A percentile compares a stretch with the other conserved stretches of the same genome.
Conservation (phyloP, 2,888 invertebrate genomes). For the Scaeva pyrastri region DNA sequence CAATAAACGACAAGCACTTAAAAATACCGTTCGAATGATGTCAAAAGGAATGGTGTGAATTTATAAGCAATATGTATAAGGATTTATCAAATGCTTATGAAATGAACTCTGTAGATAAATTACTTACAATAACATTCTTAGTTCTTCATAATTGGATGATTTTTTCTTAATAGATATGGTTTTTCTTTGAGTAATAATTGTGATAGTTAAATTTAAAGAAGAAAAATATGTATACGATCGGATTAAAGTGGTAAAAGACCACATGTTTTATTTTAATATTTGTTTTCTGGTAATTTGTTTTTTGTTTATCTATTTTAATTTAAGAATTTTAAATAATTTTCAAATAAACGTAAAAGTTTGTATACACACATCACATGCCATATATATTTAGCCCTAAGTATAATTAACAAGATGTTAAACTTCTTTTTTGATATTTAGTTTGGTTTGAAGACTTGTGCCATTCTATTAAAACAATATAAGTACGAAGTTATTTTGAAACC, state of each 20-base stretch:
- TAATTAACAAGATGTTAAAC: constrained; percentile 15
- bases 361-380: constrained; percentile 19
- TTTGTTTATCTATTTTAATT: not conserved
- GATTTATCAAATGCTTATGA: constrained; percentile 15
- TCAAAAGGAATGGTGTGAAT: constrained; percentile 92
- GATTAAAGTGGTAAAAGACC: constrained; percentile 60
- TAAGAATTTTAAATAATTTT: not conserved
- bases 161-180: too few relatives aligned
- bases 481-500: not conserved
- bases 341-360: not conserved
- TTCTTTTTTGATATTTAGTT: constrained; percentile 7
- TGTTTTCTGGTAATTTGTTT: not conserved
- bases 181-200: constrained; percentile 55
- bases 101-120: constrained; percentile 54
- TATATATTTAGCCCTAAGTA: constrained; percentile 20
- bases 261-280: constrained; percentile 22
- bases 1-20: constrained; percentile 98
- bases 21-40: constrained; percentile 98
- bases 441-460: constrained; percentile 59
- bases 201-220: constrained; percentile 60
- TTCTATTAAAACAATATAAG: constrained; percentile 42
- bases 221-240: constrained; percentile 68
- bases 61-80: not conserved
- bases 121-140: constrained; percentile 34
- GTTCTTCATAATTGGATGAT: constrained; percentile 42